These are phyloP conservation scores for Eumacrocentrus americanus DNA, from an alignment of 2,888 invertebrate species.

Conservation along the genomic window DNA sequence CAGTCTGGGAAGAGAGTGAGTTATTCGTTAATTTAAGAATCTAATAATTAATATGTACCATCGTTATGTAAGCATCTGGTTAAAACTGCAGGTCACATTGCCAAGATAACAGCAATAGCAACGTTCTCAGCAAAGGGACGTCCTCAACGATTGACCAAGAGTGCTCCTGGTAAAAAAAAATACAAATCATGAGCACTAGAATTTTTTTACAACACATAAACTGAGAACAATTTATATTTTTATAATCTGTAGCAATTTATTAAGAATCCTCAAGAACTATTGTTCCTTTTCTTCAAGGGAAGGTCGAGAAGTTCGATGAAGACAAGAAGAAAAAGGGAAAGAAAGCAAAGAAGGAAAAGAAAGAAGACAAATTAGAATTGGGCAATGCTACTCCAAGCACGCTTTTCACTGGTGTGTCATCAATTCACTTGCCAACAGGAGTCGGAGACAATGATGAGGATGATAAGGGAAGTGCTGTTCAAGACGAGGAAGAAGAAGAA, in stretches of 20 bases:
- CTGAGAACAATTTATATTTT: background rate
- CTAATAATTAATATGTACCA: background rate
- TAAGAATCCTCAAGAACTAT: too few species aligned
- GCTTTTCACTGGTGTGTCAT: constrained; percentile 38
- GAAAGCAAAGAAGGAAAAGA: constrained; percentile 48
- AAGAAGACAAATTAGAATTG: constrained; percentile 53
- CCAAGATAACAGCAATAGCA: constrained; percentile 47
- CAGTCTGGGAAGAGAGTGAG: constrained; percentile 76
- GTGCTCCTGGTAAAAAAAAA: constrained; percentile 50
- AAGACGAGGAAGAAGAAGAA: constrained; percentile 41
- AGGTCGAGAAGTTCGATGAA: constrained; percentile 44
- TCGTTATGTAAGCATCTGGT: background rate
- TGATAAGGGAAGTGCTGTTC: constrained; percentile 52
- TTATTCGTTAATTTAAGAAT: constrained; percentile 24
- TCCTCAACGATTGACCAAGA: constrained; percentile 51
- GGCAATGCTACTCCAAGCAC: constrained; percentile 29
- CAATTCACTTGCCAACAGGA: constrained; percentile 37
- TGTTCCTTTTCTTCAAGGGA: constrained; percentile 34
- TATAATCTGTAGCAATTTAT: background rate
- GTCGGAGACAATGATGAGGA: constrained; percentile 48
- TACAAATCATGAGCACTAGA: constrained; percentile 13
- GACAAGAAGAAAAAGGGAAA: constrained; percentile 50
- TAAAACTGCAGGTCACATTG: constrained; percentile 39
- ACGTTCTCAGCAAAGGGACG: constrained; percentile 46
- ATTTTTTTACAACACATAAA: background rate